Conservation (phyloP, 2,888 invertebrate genomes). For the Steinernema scapterisci region DNA sequence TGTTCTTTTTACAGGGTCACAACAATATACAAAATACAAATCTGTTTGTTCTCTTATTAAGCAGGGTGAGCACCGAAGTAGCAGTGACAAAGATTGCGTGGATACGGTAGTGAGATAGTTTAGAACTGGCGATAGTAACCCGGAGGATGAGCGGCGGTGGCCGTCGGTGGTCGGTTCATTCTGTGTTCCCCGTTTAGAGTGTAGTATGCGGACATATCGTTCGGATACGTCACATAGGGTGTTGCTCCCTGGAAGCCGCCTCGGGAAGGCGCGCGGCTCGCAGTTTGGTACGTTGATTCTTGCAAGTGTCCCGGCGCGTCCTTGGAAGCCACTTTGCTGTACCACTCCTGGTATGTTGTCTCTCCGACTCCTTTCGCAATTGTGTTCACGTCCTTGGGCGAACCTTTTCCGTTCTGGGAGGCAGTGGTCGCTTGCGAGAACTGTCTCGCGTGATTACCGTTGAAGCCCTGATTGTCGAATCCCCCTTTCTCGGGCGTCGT, state of each 20-base stretch:
- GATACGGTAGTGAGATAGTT: constrained; percentile 34
- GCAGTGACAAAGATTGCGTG: constrained; percentile 7
- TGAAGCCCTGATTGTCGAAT: constrained; percentile 49
- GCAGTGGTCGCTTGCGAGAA: constrained; percentile 49
- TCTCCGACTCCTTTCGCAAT: constrained; percentile 61
- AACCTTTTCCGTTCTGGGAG: constrained; percentile 35
- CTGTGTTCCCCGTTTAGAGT: constrained; percentile 63
- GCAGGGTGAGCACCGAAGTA: constrained; percentile 10
- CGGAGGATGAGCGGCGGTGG: constrained; percentile 35
- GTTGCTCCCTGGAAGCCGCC: constrained; percentile 38
- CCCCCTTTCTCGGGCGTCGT: constrained; percentile 38
- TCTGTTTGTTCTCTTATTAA: constrained; percentile 29
- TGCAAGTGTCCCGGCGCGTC: constrained; percentile 62
- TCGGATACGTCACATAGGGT: constrained; percentile 66
- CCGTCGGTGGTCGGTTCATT: constrained; percentile 41
- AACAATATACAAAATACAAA: constrained; percentile 12
- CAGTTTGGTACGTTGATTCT: constrained; percentile 49
- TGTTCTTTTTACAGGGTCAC: background rate
- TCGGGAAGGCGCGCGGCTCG: constrained; percentile 46
- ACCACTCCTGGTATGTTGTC: constrained; percentile 66
- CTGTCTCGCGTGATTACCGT: constrained; percentile 45
- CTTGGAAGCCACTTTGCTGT: constrained; percentile 64
- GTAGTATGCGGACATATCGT: constrained; percentile 65
- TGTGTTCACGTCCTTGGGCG: constrained; percentile 31
- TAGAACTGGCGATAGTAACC: constrained; percentile 48